Percentiles rank a stretch among this genome's conserved stretches.
phyloP scores from a whole-genome alignment of 2,113 vertebrate genomes.

The Willisornis vidua region DNA sequence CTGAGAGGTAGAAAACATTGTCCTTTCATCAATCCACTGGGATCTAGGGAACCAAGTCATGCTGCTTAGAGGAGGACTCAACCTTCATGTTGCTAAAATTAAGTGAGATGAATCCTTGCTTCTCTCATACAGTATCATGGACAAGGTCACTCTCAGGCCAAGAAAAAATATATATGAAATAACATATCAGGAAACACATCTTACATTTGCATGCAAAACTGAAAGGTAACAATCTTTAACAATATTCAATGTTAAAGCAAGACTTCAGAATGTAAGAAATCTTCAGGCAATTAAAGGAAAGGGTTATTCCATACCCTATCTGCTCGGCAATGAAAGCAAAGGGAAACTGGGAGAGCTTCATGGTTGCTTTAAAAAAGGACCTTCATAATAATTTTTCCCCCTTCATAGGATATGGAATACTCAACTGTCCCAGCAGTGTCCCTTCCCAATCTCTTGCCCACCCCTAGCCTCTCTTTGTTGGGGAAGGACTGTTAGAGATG shows the following conservation, averaged over 20 bases:
- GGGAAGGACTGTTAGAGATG: too few species aligned
- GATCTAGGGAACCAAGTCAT: not conserved
- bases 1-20: not conserved
- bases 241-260: not conserved
- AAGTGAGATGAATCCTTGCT: not conserved
- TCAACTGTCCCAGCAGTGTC: not conserved
- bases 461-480: not conserved
- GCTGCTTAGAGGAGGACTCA: not conserved
- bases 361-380: not conserved
- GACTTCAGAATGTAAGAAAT: not conserved
- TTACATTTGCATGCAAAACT: not conserved
- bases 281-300: not conserved
- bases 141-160: not conserved
- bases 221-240: not conserved
- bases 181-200: not conserved
- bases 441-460: not conserved
- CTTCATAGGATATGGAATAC: not conserved
- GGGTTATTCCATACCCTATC: not conserved
- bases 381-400: not conserved
- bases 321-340: not conserved
- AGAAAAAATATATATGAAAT: not conserved
- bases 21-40: not conserved
- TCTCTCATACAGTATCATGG: not conserved
- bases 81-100: not conserved
- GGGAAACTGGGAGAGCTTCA: fast-evolving